Evolutionary conservation across 2,113 vertebrate genomes (phyloP).

Genomic region (Saimiri boliviensis): DNA sequence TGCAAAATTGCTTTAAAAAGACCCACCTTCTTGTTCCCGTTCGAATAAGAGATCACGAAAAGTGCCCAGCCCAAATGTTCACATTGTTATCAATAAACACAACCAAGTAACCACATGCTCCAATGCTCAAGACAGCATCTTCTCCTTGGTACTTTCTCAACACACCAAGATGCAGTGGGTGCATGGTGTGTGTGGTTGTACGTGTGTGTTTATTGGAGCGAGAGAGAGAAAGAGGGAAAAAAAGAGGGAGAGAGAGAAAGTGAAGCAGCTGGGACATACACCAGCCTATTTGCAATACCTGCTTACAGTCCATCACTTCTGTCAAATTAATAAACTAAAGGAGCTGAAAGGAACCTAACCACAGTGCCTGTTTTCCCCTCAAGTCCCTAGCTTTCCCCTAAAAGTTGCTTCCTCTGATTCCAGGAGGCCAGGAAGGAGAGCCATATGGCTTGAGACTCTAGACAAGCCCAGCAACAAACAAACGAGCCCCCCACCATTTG

Average conservation of each 20-base stretch:
- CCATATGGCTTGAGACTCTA: conserved; percentile 72
- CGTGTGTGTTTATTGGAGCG: neutral
- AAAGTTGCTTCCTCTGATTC: conserved; percentile 54
- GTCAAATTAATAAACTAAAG: conserved; percentile 50
- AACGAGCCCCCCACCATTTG: conserved; percentile 72
- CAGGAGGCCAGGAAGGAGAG: conserved; percentile 56
- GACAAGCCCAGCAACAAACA: conserved; percentile 63
- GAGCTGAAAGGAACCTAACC: conserved; percentile 6
- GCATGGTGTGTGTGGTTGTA: neutral
- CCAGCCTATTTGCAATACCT: neutral
- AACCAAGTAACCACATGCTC: neutral
- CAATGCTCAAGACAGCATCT: neutral
- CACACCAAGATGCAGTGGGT: neutral
- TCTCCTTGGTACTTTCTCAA: neutral
- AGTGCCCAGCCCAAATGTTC: neutral
- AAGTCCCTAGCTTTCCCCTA: conserved; percentile 16
- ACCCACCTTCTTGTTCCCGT: neutral
- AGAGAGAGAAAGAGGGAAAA: too few relatives aligned
- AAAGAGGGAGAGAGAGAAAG: too few relatives aligned
- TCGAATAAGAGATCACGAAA: neutral
- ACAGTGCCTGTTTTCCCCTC: neutral
- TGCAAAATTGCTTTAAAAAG: neutral
- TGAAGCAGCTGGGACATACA: neutral
- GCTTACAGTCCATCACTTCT: neutral
- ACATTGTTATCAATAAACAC: neutral